Percentiles rank a stretch among this genome's conserved stretches.
phyloP scores from a whole-genome alignment of 2,797 vertebrate genomes.

The Sphenopsis melanotis region DNA sequence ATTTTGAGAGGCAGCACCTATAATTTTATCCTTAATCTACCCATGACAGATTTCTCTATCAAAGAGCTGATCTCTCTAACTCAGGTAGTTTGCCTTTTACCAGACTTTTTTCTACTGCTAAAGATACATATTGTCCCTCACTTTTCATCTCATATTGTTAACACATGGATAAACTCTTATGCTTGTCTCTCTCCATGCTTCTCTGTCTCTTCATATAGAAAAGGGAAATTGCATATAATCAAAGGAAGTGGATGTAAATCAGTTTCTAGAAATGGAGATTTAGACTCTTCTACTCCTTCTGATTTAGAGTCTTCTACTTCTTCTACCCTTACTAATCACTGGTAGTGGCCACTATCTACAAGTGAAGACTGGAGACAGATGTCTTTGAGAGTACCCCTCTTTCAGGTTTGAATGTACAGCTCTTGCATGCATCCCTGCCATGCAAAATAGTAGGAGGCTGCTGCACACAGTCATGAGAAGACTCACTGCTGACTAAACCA shows the following conservation, averaged over 20 bases:
- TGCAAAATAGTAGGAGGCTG: neutral
- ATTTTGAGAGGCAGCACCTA: neutral
- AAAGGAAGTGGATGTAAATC: neutral
- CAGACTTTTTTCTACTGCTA: neutral
- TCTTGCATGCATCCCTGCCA: neutral
- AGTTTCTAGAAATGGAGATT: neutral
- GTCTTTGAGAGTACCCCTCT: neutral
- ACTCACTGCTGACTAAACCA: neutral
- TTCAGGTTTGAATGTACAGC: neutral
- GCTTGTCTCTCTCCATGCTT: neutral
- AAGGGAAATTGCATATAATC: neutral
- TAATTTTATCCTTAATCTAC: neutral
- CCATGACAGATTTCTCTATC: neutral
- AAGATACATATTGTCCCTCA: neutral
- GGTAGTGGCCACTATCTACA: neutral
- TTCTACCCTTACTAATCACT: neutral
- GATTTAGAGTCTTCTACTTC: neutral
- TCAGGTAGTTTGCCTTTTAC: neutral
- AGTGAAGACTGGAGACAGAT: neutral
- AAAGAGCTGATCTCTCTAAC: neutral
- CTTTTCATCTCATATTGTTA: neutral
- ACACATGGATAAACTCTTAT: neutral
- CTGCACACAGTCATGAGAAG: neutral
- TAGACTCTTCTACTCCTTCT: neutral
- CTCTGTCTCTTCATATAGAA: neutral